Percentiles rank a stretch among this genome's conserved stretches.
These are phyloP conservation scores for Eulemur albifrons DNA, from an alignment of 2,797 vertebrate species.

Conservation along the genomic window DNA sequence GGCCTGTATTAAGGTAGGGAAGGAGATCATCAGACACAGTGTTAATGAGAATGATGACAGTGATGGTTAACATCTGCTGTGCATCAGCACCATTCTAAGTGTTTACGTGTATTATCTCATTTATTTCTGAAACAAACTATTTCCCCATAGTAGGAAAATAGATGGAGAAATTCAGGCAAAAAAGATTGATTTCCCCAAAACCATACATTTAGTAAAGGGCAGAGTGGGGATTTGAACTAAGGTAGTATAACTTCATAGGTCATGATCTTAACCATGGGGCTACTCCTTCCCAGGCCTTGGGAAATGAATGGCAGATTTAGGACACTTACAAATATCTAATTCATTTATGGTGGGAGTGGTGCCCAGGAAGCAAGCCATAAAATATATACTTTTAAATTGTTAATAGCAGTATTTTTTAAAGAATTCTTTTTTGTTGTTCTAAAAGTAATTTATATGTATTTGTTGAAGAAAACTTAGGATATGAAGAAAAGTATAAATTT, in stretches of 20 bases:
- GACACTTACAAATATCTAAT: background rate
- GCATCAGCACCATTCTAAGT: background rate
- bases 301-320: background rate
- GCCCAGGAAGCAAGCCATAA: background rate
- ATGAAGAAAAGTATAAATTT: constrained; percentile 7
- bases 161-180: constrained; percentile 4
- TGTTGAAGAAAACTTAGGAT: constrained; percentile 31
- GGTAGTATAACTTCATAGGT: background rate
- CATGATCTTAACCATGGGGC: background rate
- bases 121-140: background rate
- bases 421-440: background rate
- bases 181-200: background rate
- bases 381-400: background rate
- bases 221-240: background rate
- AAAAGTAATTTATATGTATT: background rate
- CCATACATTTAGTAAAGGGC: background rate
- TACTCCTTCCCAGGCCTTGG: background rate
- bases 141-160: background rate
- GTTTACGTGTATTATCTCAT: background rate
- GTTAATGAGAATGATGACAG: background rate
- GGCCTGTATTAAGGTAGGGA: background rate
- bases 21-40: background rate
- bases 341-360: background rate
- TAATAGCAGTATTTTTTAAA: background rate
- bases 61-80: background rate